A percentile compares a stretch with the other conserved stretches of the same genome.
These are phyloP conservation scores for Mesocricetus auratus DNA, from an alignment of 2,113 vertebrate species.

Conservation along the genomic window DNA sequence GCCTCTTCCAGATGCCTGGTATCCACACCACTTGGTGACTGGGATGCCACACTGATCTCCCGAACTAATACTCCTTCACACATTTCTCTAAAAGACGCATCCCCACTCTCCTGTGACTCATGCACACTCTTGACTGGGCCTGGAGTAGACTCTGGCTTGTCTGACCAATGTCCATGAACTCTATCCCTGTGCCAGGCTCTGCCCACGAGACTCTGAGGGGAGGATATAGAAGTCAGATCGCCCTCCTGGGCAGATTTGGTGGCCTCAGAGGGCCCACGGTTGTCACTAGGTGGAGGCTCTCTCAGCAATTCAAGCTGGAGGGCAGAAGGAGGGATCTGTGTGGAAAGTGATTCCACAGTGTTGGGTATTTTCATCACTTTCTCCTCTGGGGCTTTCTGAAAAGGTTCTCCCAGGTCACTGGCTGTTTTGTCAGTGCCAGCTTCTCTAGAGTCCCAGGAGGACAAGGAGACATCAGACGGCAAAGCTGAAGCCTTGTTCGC, in stretches of 20 bases:
- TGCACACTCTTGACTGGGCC: accelerated
- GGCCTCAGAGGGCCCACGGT: accelerated
- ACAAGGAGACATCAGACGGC: accelerated
- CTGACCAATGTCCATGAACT: too few relatives aligned
- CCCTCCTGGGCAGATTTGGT: neutral
- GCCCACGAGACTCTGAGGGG: accelerated
- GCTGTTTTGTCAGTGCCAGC: accelerated
- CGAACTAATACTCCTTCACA: accelerated
- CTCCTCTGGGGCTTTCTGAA: neutral
- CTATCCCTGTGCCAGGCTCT: neutral
- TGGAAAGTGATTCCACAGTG: neutral
- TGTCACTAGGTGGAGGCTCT: accelerated
- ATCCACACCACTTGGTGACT: neutral
- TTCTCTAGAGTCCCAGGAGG: neutral
- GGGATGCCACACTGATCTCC: neutral
- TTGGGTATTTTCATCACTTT: too few relatives aligned
- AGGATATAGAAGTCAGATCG: accelerated
- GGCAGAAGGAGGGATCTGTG: too few relatives aligned
- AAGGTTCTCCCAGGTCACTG: neutral
- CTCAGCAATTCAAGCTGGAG: neutral
- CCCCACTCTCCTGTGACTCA: too few relatives aligned
- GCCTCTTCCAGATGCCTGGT: neutral
- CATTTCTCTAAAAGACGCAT: accelerated
- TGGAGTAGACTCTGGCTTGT: neutral
- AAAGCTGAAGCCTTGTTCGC: neutral